Percentiles rank a stretch among this genome's conserved stretches.
These are phyloP conservation scores for Macrotrachela quadricornifera DNA, from an alignment of 1,140 invertebrate species.

Conservation along the genomic window DNA sequence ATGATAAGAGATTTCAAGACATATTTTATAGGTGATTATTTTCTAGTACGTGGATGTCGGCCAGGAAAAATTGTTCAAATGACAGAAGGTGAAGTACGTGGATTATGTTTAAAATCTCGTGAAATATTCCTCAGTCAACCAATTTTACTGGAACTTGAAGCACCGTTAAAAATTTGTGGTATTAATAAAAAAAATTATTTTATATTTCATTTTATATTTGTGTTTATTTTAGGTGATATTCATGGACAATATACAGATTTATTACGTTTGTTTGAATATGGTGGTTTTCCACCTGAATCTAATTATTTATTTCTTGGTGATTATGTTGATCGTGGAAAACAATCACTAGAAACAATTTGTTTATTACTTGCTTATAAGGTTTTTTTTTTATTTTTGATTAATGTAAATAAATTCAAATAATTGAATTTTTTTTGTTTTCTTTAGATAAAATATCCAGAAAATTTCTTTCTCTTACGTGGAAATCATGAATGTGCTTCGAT, in stretches of 20 bases:
- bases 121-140: conserved; percentile 46
- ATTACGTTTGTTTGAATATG: conserved; percentile 90
- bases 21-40: background rate
- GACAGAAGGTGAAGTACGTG: conserved; percentile 72
- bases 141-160: conserved; percentile 41
- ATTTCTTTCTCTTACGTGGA: conserved; percentile 63
- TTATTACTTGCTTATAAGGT: conserved; percentile 71
- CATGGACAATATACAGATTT: conserved; percentile 91
- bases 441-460: conserved; percentile 66
- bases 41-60: conserved; percentile 55
- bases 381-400: conserved; percentile 75
- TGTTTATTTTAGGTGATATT: conserved; percentile 52
- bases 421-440: conserved; percentile 43
- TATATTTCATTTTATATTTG: background rate
- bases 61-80: conserved; percentile 83
- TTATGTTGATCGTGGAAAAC: conserved; percentile 38
- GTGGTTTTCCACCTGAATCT: conserved; percentile 94
- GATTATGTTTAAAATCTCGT: conserved; percentile 61
- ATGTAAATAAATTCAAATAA: conserved; percentile 85
- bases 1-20: background rate
- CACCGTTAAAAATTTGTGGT: conserved; percentile 47
- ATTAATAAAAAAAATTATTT: conserved; percentile 10
- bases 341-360: conserved; percentile 41
- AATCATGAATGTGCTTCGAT: conserved; percentile 43
- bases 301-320: conserved; percentile 93